phyloP scores from a whole-genome alignment of 2,888 invertebrate genomes.

The Drosophila falleni region DNA sequence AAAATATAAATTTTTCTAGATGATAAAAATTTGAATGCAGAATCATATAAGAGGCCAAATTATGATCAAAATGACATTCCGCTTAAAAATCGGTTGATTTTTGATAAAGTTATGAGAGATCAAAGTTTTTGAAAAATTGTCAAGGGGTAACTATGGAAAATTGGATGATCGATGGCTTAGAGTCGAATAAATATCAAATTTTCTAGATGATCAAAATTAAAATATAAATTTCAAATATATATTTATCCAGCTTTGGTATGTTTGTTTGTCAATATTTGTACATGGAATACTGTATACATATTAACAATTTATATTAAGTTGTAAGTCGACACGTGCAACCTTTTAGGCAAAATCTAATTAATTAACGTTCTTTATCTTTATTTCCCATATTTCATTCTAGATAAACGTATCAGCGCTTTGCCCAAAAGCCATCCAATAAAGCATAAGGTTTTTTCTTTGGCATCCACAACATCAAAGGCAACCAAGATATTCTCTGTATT shows the following conservation, averaged over 20 bases:
- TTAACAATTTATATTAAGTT: slow-evolving; percentile 2
- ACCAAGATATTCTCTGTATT: slow-evolving; percentile 39
- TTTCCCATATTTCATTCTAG: slow-evolving; percentile 39
- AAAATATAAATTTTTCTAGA: too few species aligned
- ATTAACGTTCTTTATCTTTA: slow-evolving; percentile 32
- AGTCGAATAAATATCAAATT: too few species aligned
- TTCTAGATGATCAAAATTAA: too few species aligned
- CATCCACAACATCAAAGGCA: slow-evolving; percentile 41
- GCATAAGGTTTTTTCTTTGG: neutral
- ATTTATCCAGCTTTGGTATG: neutral
- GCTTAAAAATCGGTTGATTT: too few species aligned
- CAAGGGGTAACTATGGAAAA: too few species aligned
- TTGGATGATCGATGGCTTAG: too few species aligned
- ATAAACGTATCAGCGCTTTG: slow-evolving; percentile 15
- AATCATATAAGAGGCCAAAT: too few species aligned
- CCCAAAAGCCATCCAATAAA: slow-evolving; percentile 1
- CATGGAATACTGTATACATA: neutral
- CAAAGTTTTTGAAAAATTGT: too few species aligned
- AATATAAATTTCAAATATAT: too few species aligned
- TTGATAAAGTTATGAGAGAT: too few species aligned
- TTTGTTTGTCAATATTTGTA: neutral
- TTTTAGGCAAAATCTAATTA: slow-evolving; percentile 30
- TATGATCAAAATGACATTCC: too few species aligned
- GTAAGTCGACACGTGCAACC: slow-evolving; percentile 4
- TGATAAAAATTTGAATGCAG: too few species aligned